phyloP scores from a whole-genome alignment of 2,888 invertebrate genomes.

The Lissocephala sabroskyi region DNA sequence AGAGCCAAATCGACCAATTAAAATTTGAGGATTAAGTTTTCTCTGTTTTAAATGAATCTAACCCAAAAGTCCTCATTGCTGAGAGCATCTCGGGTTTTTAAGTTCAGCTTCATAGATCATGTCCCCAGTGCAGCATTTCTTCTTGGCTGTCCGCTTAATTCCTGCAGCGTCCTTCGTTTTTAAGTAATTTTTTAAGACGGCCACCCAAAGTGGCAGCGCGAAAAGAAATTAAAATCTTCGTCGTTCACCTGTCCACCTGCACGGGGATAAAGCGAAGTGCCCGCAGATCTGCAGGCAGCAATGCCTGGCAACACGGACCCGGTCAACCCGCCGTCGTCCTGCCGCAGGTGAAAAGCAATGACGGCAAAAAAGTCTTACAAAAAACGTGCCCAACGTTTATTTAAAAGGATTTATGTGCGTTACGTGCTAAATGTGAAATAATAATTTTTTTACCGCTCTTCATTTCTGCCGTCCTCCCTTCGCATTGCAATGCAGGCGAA shows the following conservation, averaged over 20 bases:
- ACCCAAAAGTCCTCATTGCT: no score
- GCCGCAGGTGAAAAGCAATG: conserved; percentile 1
- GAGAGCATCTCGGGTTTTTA: no score
- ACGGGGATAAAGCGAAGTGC: conserved; percentile 53
- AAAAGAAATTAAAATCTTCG: neutral
- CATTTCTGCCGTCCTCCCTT: conserved; percentile 10
- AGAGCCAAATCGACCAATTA: no score
- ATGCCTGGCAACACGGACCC: conserved; percentile 23
- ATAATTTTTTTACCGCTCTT: conserved; percentile 51
- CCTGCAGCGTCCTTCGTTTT: conserved; percentile 18
- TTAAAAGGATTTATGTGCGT: conserved; percentile 67
- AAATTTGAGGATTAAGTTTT: no score
- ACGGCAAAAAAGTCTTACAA: conserved; percentile 43
- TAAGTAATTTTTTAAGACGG: conserved; percentile 55
- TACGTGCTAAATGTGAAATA: conserved; percentile 67
- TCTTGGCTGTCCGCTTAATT: no score
- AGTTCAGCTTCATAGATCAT: no score
- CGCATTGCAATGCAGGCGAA: neutral
- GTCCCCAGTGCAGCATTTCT: no score
- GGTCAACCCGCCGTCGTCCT: conserved; percentile 6
- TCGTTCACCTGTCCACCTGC: conserved; percentile 7
- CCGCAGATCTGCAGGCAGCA: conserved; percentile 8
- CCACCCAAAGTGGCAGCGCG: conserved; percentile 25
- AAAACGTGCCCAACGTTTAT: conserved; percentile 68
- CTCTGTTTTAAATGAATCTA: no score